Percentiles rank a stretch among this genome's conserved stretches.
These are phyloP conservation scores for Hydrotaea diabolus DNA, from an alignment of 2,888 invertebrate genomes.

Conservation along the genomic window DNA sequence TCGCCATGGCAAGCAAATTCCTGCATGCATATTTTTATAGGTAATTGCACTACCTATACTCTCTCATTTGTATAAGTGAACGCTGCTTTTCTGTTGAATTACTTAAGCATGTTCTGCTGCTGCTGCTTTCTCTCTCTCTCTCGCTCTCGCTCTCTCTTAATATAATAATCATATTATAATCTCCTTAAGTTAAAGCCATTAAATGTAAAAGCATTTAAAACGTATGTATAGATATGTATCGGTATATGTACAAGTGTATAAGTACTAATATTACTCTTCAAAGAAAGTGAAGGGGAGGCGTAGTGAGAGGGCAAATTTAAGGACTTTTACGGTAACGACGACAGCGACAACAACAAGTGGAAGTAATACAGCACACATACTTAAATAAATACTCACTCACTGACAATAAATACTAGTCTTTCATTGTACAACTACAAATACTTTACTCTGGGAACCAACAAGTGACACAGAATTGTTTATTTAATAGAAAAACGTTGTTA, in stretches of 20 bases:
- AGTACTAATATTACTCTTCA: constrained; percentile 1
- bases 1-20: constrained; percentile 14
- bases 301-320: neutral
- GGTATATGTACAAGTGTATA: neutral
- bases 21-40: too few species aligned
- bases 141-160: neutral
- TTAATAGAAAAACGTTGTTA: neutral
- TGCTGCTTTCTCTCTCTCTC: too few species aligned
- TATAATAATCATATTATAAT: constrained; percentile 21
- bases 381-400: neutral
- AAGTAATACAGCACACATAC: neutral
- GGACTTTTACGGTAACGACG: neutral
- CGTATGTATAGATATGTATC: neutral
- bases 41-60: neutral
- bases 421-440: neutral
- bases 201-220: constrained; percentile 32
- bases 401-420: neutral
- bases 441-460: constrained; percentile 6
- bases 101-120: neutral
- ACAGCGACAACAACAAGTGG: neutral
- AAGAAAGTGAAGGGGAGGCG: neutral
- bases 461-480: neutral
- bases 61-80: neutral
- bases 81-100: neutral
- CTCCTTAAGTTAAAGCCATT: constrained; percentile 44